Conservation (phyloP, 2,797 vertebrate genomes). For the Sparus aurata region DNA sequence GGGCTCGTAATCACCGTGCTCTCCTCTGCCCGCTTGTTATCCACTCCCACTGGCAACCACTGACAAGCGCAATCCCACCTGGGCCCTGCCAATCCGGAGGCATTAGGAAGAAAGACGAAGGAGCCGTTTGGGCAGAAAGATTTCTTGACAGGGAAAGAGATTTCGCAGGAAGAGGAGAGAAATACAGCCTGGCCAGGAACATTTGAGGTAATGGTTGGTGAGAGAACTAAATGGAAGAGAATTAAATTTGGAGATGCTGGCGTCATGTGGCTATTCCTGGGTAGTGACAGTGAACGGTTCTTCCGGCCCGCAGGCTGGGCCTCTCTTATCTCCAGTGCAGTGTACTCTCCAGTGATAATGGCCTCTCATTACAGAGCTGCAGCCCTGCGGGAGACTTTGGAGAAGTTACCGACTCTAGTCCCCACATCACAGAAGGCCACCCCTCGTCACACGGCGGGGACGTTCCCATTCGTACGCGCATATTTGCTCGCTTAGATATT, state of each 20-base stretch:
- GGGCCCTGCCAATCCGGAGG: conserved; percentile 42
- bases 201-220: conserved; percentile 61
- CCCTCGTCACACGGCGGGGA: conserved; percentile 39
- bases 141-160: conserved; percentile 24
- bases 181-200: conserved; percentile 34
- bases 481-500: conserved; percentile 18
- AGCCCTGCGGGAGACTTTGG: conserved; percentile 55
- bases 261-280: conserved; percentile 65
- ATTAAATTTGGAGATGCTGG: conserved; percentile 59
- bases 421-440: conserved; percentile 44
- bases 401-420: conserved; percentile 46
- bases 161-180: conserved; percentile 33
- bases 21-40: conserved; percentile 58
- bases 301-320: conserved; percentile 35
- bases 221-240: conserved; percentile 46
- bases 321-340: conserved; percentile 66
- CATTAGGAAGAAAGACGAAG: not conserved
- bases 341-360: conserved; percentile 68
- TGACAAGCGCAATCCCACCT: conserved; percentile 61
- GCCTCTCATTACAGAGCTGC: conserved; percentile 71
- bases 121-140: conserved; percentile 29
- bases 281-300: conserved; percentile 44
- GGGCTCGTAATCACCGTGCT: conserved; percentile 50
- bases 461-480: not conserved
- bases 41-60: conserved; percentile 26